A percentile compares a stretch with the other conserved stretches of the same genome.
These are phyloP conservation scores for Hermaeophaga mercurialis DNA, from an alignment of 2,888 invertebrate genomes.

Conservation along the genomic window DNA sequence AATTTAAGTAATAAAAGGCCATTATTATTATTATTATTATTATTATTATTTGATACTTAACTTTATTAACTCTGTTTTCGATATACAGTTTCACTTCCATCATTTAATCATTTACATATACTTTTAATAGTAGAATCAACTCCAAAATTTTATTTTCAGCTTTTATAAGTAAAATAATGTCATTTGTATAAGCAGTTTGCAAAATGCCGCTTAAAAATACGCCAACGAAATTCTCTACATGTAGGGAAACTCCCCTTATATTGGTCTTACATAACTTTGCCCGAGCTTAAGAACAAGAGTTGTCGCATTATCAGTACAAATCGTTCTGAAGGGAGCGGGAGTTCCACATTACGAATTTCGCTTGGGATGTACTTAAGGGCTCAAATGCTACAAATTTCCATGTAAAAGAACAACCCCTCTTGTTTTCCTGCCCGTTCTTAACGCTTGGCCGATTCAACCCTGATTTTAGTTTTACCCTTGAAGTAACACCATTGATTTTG, in stretches of 20 bases:
- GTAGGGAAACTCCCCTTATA: slow-evolving; percentile 8
- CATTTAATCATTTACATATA: too few relatives aligned
- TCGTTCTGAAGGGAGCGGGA: slow-evolving; percentile 12
- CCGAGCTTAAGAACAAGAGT: slow-evolving; percentile 16
- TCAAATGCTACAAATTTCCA: slow-evolving; percentile 44
- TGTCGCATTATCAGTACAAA: slow-evolving; percentile 30
- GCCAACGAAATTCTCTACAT: too few relatives aligned
- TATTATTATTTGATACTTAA: too few relatives aligned
- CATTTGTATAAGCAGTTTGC: too few relatives aligned
- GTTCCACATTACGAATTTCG: slow-evolving; percentile 45
- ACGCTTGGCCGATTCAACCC: slow-evolving; percentile 30
- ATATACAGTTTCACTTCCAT: too few relatives aligned
- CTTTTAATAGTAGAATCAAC: too few relatives aligned
- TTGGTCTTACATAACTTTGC: slow-evolving; percentile 10
- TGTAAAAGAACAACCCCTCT: slow-evolving; percentile 40
- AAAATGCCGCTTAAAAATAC: too few relatives aligned
- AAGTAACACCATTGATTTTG: background rate
- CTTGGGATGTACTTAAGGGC: slow-evolving; percentile 42
- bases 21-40: too few relatives aligned
- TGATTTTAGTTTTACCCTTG: background rate
- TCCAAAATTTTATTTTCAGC: too few relatives aligned
- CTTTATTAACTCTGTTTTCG: too few relatives aligned
- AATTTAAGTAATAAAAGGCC: too few relatives aligned
- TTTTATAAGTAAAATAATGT: too few relatives aligned
- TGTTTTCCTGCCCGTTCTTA: slow-evolving; percentile 30